Base-by-base conservation (phyloP, 2,113 vertebrate species). In the Climacteris rufus region DNA sequence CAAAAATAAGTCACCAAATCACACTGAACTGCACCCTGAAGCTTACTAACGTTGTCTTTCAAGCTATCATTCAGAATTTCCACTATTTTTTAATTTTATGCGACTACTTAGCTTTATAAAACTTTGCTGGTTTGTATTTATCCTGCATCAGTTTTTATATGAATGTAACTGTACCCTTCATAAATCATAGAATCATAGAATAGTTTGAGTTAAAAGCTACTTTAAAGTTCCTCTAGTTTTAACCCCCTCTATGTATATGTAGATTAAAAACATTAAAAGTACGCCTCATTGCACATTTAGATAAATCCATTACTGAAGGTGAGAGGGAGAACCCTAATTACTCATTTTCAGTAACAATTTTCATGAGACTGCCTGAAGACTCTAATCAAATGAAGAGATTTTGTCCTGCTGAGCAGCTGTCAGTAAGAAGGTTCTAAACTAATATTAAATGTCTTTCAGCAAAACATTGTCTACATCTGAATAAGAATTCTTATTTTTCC, bases 361-460 rank as follows among this genome's bases (percentile, higher is more conserved):
- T 57, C 37, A 59, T 30, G 72, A 80, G 37, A 57, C 18, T 44
- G 52, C 94, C 72, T 75, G 80, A 77, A 87, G 75, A 76, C 65
- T 86, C 22, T 70, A 74, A 94, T 96, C 75, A 91, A 89, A 93
- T 83, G 42, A 95, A 90, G 76, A 96, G 93, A n/a, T 72, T 72
- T 95, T 72, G 63, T 83, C 61, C 72, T 68, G 78, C 90, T 92
- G 70, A 74, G 91, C 75, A 96, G 49, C 49, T 94, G 78, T 60
- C 69, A 93, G 39, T 74, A 87, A 69, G 56, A 91, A 28, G 13
- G 65, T 77, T 96, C 52, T 93, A 84, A 94, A 96, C 90, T 82
- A 91, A 54, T 59, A 77, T 49, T 71, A 49, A 52, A 78, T 68
- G 45, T 59, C 70, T 95, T 83, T 89, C 64, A 83, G 63, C 54